A percentile compares a stretch with the other conserved stretches of the same genome.
Conservation (phyloP, 2,113 vertebrate species). For the Eidolon helvum region DNA sequence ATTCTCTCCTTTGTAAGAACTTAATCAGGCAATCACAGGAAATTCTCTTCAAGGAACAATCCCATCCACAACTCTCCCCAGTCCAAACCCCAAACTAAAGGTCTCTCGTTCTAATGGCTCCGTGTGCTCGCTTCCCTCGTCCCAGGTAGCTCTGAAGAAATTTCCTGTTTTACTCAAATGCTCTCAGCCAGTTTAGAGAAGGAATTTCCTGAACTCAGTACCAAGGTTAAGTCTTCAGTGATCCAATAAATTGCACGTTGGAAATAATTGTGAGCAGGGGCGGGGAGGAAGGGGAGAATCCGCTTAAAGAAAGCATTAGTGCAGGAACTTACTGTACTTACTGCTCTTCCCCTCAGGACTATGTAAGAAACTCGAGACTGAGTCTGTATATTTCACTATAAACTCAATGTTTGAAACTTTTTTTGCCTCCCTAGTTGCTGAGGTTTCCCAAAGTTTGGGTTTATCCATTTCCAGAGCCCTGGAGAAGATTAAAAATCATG, state of each 20-base stretch:
- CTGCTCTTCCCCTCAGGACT: background rate
- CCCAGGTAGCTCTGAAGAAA: background rate
- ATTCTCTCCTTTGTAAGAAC: background rate
- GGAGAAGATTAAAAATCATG: background rate
- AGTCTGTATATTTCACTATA: background rate
- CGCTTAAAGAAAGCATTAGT: background rate
- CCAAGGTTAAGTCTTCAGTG: background rate
- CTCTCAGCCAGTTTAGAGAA: background rate
- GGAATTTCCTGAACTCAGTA: constrained; percentile 38
- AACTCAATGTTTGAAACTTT: background rate
- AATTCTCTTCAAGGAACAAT: constrained; percentile 34
- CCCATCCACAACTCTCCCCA: background rate
- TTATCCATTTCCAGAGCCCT: constrained; percentile 49
- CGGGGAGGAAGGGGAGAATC: background rate
- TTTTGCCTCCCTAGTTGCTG: constrained; percentile 27
- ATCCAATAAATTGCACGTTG: background rate
- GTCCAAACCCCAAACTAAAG: background rate
- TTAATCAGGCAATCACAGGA: background rate
- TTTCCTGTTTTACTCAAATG: constrained; percentile 31
- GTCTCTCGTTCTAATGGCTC: background rate
- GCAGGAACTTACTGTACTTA: background rate
- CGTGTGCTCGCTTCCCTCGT: background rate
- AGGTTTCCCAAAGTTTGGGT: background rate
- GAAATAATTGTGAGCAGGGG: background rate
- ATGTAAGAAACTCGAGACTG: constrained; percentile 25